Evolutionary conservation across 2,113 vertebrate species (phyloP).

Genomic region (Sorex araneus): DNA sequence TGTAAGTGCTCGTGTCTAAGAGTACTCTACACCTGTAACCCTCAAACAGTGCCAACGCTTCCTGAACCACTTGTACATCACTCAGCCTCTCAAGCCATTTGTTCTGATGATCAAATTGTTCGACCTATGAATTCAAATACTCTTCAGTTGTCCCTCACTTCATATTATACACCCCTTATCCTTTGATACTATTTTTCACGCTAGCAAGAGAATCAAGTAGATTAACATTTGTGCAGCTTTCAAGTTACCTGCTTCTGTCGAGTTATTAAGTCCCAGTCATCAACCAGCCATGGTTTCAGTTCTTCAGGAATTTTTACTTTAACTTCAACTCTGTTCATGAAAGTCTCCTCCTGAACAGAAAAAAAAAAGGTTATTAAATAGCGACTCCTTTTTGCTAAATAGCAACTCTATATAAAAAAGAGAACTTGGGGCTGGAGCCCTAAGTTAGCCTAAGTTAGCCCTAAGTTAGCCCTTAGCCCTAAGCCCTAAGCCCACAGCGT

Average conservation of each 20-base stretch:
- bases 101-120: background rate
- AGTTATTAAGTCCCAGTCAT: conserved; percentile 99
- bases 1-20: no score
- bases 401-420: background rate
- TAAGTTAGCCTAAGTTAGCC: no score
- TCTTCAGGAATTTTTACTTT: conserved; percentile 99
- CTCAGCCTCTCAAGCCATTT: background rate
- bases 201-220: background rate
- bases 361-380: background rate
- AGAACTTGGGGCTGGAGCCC: no score
- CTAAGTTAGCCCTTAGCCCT: no score
- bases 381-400: background rate
- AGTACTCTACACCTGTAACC: no score
- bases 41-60: no score
- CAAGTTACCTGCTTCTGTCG: conserved; percentile 96
- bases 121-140: background rate
- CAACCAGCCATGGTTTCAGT: conserved; percentile 98
- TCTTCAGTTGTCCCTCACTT: background rate
- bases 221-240: background rate
- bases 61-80: background rate
- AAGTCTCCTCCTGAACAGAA: conserved; percentile 95
- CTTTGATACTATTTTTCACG: no score
- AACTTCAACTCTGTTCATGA: conserved; percentile 99
- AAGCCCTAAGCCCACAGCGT: no score
- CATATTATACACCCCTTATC: no score